A percentile compares a stretch with the other conserved stretches of the same genome.
These are phyloP conservation scores for Genyomyrus donnyi DNA, from an alignment of 2,113 vertebrate genomes.

Conservation along the genomic window DNA sequence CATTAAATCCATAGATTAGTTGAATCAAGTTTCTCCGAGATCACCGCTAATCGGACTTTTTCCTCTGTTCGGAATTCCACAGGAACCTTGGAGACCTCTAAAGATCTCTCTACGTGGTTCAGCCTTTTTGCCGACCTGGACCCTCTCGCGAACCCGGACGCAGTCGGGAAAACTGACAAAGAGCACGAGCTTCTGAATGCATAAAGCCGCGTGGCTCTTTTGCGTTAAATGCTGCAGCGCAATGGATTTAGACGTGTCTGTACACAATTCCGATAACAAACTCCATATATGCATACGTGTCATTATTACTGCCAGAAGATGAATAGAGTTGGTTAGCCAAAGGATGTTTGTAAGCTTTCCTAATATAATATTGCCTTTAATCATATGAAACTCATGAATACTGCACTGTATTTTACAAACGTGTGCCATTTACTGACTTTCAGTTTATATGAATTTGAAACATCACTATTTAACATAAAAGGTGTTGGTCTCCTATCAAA, in stretches of 20 bases:
- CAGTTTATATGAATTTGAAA: not conserved
- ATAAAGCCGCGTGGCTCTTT: conserved; percentile 40
- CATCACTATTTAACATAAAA: not conserved
- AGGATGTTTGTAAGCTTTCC: conserved; percentile 9
- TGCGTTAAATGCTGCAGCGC: not conserved
- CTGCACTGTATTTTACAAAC: conserved; percentile 2
- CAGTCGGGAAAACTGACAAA: conserved; percentile 76
- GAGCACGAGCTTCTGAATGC: conserved; percentile 90
- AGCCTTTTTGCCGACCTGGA: conserved; percentile 94
- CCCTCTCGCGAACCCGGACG: conserved; percentile 89
- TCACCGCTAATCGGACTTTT: not conserved
- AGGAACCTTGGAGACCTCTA: conserved; percentile 67
- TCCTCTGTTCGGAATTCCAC: conserved; percentile 23
- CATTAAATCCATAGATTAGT: not conserved
- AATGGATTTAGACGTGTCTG: not conserved
- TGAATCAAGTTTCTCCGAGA: not conserved
- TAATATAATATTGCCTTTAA: conserved; percentile 6
- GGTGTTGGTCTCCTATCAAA: not conserved
- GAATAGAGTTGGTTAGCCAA: conserved; percentile 11
- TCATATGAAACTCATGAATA: not conserved
- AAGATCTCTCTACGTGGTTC: conserved; percentile 87
- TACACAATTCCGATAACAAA: not conserved
- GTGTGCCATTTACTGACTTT: not conserved
- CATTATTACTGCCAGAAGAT: not conserved
- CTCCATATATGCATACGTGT: not conserved